Evolutionary conservation across 2,888 invertebrate genomes (phyloP), one percentile per base, ranked within the genome.

Genomic region (Cacoxenus indagator): DNA sequence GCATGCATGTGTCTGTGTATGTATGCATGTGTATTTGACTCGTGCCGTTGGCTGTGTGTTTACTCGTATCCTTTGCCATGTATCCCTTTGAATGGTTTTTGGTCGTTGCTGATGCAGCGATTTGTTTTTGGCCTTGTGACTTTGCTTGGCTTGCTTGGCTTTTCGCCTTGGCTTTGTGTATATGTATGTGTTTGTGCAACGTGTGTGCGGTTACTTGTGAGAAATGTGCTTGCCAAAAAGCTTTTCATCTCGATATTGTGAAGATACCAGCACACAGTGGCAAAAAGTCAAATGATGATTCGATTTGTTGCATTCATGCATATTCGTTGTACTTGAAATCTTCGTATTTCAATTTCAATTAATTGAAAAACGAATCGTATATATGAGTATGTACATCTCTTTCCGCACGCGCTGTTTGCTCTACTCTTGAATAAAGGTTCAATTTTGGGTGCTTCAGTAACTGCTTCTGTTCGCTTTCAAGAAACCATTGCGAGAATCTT

Each of bases 141-240:
- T 37, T 37, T 8, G 37, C 4, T 37, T 37, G 2, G 14, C 9
- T 37, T 1, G 37, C 2, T 8, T 37, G n/a, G n/a, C n/a, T n/a
- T 37, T 37, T 37, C 17, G n/a, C 17, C 6, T 48, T 48, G 48
- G 6, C 19, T 48, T 48, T 48, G 3, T 17, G n/a, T 2, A 11
- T 17, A n/a, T n/a, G 1, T n/a, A 17, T 48, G 48, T 29, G 6
- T 57, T n/a, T 57, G 11, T n/a, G n/a, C n/a, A n/a, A n/a, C n/a
- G n/a, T 27, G 29, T 57, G 8, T 57, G 29, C 17, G 29, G 29
- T 57, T 57, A 57, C 57, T 57, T 57, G 57, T 29, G 57, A 29
- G 29, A 19, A 17, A 57, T 27, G n/a, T 57, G 29, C n/a, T 57
- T 27, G 57, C 57, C n/a, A n/a, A 57, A 27, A 57, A 29, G 57